phyloP scores from a whole-genome alignment of 2,113 vertebrate species.

The Sinocyclocheilus rhinocerous region DNA sequence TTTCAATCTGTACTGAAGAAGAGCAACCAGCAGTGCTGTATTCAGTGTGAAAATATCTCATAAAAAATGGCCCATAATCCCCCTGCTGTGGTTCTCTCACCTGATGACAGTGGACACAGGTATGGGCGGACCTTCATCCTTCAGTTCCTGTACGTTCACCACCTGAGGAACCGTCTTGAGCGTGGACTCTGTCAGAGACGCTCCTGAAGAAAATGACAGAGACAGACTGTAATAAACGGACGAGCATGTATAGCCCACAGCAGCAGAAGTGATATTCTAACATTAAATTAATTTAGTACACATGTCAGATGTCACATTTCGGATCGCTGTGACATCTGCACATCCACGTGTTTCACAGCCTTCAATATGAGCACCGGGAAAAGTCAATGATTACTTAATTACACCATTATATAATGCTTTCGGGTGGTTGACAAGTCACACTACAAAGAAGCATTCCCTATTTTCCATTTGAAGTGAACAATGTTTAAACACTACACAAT shows the following conservation, averaged over 20 bases:
- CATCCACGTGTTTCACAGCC: not conserved
- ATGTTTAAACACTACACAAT: not conserved
- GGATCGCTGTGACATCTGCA: not conserved
- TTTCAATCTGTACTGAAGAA: not conserved
- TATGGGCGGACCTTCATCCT: constrained; percentile 68
- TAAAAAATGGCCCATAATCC: not conserved
- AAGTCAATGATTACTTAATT: not conserved
- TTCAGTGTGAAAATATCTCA: not conserved
- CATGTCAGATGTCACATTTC: not conserved
- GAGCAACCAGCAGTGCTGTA: not conserved
- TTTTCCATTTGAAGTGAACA: not conserved
- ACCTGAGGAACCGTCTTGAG: constrained; percentile 91
- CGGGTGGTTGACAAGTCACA: not conserved
- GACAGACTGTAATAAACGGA: not conserved
- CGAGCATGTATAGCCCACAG: not conserved
- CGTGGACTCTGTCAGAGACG: constrained; percentile 86
- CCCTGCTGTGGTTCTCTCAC: constrained; percentile 69
- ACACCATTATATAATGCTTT: not conserved
- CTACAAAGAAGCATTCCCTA: not conserved
- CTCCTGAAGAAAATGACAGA: constrained; percentile 50
- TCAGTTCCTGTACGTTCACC: constrained; percentile 89
- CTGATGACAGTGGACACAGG: constrained; percentile 73
- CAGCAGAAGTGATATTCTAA: not conserved
- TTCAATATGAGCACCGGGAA: not conserved
- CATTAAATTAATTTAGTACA: not conserved